A percentile compares a stretch with the other conserved stretches of the same genome.
Evolutionary conservation across 2,797 vertebrate genomes (phyloP).

Genomic region (Aeoliscus strigatus): DNA sequence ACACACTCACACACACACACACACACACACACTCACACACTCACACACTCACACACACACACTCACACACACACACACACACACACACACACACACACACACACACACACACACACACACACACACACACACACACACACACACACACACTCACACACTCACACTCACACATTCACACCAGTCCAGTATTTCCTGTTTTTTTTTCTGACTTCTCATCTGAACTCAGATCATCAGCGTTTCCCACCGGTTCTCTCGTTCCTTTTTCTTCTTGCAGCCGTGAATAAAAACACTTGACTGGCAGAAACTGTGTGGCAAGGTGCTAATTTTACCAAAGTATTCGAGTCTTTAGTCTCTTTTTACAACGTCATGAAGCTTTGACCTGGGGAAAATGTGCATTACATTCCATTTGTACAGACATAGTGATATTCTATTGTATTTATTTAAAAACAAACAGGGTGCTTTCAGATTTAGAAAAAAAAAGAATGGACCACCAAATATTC

Average conservation of each 20-base stretch:
- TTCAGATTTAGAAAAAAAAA: constrained; percentile 50
- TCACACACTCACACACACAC: too few relatives aligned
- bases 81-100: too few relatives aligned
- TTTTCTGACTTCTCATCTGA: constrained; percentile 21
- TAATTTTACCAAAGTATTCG: constrained; percentile 58
- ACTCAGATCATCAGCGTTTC: constrained; percentile 35
- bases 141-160: constrained; percentile 20
- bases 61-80: too few relatives aligned
- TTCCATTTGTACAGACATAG: constrained; percentile 80
- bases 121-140: too few relatives aligned
- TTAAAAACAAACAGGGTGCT: constrained; percentile 76
- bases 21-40: too few relatives aligned
- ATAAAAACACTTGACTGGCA: constrained; percentile 59
- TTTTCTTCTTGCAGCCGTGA: constrained; percentile 45
- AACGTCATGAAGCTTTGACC: constrained; percentile 54
- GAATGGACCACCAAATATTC: constrained; percentile 56
- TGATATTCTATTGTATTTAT: constrained; percentile 84
- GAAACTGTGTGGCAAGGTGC: constrained; percentile 61
- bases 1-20: constrained; percentile 37
- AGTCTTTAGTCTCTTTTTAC: constrained; percentile 45
- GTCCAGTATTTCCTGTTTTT: constrained; percentile 45
- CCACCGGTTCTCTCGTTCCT: constrained; percentile 27
- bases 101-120: too few relatives aligned
- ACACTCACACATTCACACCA: constrained; percentile 33
- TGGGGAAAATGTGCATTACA: constrained; percentile 76